Percentiles rank a stretch among this genome's conserved stretches.
phyloP scores from a whole-genome alignment of 1,140 invertebrate species.

The Himalopsyche phryganea region DNA sequence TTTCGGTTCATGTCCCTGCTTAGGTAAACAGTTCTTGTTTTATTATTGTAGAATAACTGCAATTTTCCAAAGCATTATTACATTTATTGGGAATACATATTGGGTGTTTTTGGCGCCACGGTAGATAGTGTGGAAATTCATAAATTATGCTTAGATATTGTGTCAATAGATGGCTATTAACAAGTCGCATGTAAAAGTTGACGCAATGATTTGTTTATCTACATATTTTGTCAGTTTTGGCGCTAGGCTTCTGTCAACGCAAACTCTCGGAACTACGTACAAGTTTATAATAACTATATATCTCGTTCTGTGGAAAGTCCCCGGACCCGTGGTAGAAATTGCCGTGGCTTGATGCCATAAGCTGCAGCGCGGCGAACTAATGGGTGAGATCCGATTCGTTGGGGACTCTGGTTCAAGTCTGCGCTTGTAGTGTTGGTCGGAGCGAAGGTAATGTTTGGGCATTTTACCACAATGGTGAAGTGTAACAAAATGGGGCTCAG shows the following conservation, averaged over 20 bases:
- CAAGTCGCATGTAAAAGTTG: neutral
- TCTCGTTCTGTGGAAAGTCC: constrained; percentile 34
- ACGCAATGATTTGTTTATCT: neutral
- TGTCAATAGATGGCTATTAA: constrained; percentile 5
- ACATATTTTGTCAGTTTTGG: neutral
- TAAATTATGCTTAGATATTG: neutral
- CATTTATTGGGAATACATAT: too few species aligned
- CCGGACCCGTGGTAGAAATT: constrained; percentile 35
- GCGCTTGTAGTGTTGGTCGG: constrained; percentile 24
- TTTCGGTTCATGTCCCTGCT: too few species aligned
- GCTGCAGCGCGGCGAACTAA: constrained; percentile 6
- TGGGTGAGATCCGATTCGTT: constrained; percentile 17
- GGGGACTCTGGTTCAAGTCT: constrained; percentile 15
- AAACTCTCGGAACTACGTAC: constrained; percentile 31
- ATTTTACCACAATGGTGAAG: neutral
- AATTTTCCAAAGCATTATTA: too few species aligned
- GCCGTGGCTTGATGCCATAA: constrained; percentile 27
- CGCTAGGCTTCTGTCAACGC: constrained; percentile 22
- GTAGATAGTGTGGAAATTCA: too few species aligned
- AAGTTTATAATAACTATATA: constrained; percentile 8
- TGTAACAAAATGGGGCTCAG: constrained; percentile 34
- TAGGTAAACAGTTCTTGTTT: too few species aligned
- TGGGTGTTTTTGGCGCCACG: too few species aligned
- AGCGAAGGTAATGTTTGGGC: constrained; percentile 30
- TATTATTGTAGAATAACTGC: too few species aligned